Evolutionary conservation across 2,888 invertebrate genomes (phyloP).

Genomic region (Acleris cristana): DNA sequence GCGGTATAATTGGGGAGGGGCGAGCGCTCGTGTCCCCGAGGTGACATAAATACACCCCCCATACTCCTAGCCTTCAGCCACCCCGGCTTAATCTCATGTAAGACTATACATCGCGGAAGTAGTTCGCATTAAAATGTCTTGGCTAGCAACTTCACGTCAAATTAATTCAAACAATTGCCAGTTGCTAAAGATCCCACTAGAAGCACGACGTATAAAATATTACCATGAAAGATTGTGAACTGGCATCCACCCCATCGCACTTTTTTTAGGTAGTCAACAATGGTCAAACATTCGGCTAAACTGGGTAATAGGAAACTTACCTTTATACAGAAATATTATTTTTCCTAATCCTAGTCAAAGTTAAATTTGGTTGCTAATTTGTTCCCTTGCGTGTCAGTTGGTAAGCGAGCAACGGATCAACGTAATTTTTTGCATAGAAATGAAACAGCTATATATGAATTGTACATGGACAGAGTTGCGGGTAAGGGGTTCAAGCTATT

Average conservation of each 20-base stretch:
- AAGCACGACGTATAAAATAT: constrained; percentile 10
- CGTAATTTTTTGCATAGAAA: too few relatives aligned
- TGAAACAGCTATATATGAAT: too few relatives aligned
- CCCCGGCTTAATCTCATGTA: constrained; percentile 80
- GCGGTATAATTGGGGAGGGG: constrained; percentile 84
- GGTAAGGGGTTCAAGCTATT: too few relatives aligned
- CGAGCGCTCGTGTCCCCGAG: constrained; percentile 79
- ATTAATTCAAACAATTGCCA: constrained; percentile 48
- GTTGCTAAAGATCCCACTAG: neutral
- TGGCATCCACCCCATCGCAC: neutral
- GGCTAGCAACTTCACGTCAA: constrained; percentile 54
- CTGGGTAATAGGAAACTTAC: too few relatives aligned
- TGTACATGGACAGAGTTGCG: too few relatives aligned
- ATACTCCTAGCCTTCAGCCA: constrained; percentile 65
- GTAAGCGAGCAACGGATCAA: too few relatives aligned
- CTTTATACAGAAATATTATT: too few relatives aligned
- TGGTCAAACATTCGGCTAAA: too few relatives aligned
- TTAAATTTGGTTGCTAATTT: too few relatives aligned
- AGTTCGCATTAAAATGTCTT: constrained; percentile 69
- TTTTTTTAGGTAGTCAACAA: too few relatives aligned
- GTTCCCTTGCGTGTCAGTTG: too few relatives aligned
- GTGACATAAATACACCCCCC: constrained; percentile 83
- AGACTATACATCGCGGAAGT: constrained; percentile 71
- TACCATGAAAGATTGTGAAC: neutral
- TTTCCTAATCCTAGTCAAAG: too few relatives aligned